Evolutionary conservation across 1,140 invertebrate genomes (phyloP).

Genomic region (Drosophila subobscura): DNA sequence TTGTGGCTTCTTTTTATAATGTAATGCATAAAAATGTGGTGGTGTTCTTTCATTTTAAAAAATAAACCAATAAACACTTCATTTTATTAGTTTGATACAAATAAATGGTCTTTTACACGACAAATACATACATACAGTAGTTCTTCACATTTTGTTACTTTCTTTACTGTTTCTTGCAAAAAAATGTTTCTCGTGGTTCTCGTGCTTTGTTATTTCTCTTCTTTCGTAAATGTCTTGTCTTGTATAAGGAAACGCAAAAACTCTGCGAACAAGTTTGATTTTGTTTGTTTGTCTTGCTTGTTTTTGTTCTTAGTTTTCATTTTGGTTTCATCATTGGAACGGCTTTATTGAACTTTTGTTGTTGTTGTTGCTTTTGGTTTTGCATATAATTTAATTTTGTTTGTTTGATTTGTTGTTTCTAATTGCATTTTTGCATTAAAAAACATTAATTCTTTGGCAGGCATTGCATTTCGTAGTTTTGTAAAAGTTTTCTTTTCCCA

Average conservation of each 20-base stretch:
- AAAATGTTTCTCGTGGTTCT: constrained; percentile 39
- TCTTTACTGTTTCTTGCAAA: constrained; percentile 32
- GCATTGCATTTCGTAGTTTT: constrained; percentile 83
- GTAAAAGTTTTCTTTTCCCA: constrained; percentile 63
- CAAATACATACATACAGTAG: constrained; percentile 64
- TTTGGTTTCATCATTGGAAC: constrained; percentile 76
- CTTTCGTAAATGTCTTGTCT: constrained; percentile 42
- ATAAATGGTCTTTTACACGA: constrained; percentile 75
- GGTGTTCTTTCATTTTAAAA: constrained; percentile 59
- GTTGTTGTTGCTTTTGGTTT: constrained; percentile 62
- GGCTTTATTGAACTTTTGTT: constrained; percentile 83
- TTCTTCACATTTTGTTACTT: constrained; percentile 29
- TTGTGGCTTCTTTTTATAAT: constrained; percentile 64
- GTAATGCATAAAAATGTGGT: constrained; percentile 77
- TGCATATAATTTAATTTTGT: constrained; percentile 73
- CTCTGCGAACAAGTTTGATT: constrained; percentile 72
- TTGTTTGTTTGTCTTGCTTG: constrained; percentile 33
- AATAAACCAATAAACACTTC: constrained; percentile 76
- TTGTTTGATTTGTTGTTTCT: constrained; percentile 42
- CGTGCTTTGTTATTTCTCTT: constrained; percentile 14
- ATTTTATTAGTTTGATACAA: constrained; percentile 77
- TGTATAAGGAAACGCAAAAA: constrained; percentile 75
- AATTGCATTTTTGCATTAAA: constrained; percentile 64
- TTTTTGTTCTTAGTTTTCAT: constrained; percentile 31
- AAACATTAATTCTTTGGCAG: constrained; percentile 82